Evolutionary conservation across 2,797 vertebrate species (phyloP).

Genomic region (Pangasius krempfi): DNA sequence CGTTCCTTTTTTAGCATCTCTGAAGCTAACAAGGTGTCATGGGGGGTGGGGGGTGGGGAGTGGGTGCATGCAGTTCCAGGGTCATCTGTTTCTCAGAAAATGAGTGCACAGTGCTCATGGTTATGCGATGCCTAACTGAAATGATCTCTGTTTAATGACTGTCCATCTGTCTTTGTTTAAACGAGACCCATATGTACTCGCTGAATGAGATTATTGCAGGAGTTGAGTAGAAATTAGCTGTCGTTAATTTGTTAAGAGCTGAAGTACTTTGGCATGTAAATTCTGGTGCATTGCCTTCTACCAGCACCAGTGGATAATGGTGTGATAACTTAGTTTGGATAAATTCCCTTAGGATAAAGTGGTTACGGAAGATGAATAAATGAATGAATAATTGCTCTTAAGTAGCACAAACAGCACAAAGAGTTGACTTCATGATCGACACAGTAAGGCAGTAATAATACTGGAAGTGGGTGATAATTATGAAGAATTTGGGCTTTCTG

Average conservation of each 20-base stretch:
- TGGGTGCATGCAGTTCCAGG: slow-evolving; percentile 23
- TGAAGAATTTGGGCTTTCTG: not conserved
- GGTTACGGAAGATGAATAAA: not conserved
- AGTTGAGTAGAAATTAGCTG: slow-evolving; percentile 27
- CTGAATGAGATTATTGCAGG: slow-evolving; percentile 37
- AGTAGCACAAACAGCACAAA: not conserved
- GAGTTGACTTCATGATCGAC: not conserved
- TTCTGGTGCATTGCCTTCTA: slow-evolving; percentile 7
- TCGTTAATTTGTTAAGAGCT: slow-evolving; percentile 25
- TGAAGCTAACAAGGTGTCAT: slow-evolving; percentile 50
- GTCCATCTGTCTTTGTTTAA: slow-evolving; percentile 55
- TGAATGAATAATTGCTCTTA: slow-evolving; percentile 8
- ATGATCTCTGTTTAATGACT: slow-evolving; percentile 52
- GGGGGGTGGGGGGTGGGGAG: not conserved
- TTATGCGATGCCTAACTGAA: slow-evolving; percentile 43
- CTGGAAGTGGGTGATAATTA: not conserved
- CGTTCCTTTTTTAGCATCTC: slow-evolving; percentile 45
- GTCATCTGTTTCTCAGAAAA: slow-evolving; percentile 38
- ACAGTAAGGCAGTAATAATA: not conserved
- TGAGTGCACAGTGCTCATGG: slow-evolving; percentile 24
- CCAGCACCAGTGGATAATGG: not conserved
- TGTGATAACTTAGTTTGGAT: not conserved
- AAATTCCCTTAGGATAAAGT: not conserved
- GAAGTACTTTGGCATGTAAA: not conserved
- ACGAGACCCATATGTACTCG: slow-evolving; percentile 33